Percentiles rank a stretch among this genome's conserved stretches.
These are phyloP conservation scores for Cyrtodaria siliqua DNA, from an alignment of 2,888 invertebrate species.

Conservation along the genomic window DNA sequence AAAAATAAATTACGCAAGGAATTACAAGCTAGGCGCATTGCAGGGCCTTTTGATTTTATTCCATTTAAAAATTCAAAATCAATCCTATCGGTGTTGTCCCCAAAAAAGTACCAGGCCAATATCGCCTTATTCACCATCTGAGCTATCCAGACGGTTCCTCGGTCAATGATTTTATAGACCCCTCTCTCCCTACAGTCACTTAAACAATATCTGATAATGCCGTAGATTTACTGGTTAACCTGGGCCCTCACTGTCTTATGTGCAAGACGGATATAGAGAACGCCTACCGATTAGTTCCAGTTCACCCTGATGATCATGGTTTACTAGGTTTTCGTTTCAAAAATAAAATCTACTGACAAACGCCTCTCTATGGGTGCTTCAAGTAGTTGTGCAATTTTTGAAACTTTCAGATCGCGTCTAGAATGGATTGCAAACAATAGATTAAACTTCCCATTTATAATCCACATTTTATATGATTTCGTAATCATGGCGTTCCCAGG, in stretches of 20 bases:
- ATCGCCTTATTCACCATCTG: slow-evolving; percentile 51
- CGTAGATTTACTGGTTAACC: background rate
- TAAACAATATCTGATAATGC: slow-evolving; percentile 46
- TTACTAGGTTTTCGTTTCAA: slow-evolving; percentile 31
- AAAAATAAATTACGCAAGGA: no score
- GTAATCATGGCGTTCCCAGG: slow-evolving; percentile 9
- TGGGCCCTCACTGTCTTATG: slow-evolving; percentile 17
- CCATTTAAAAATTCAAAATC: slow-evolving; percentile 22
- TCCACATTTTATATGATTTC: slow-evolving; percentile 44
- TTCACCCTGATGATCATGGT: slow-evolving; percentile 38
- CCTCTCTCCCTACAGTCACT: slow-evolving; percentile 13
- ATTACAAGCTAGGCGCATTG: no score
- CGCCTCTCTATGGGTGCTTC: slow-evolving; percentile 39
- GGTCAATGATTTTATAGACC: slow-evolving; percentile 45
- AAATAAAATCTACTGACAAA: slow-evolving; percentile 29
- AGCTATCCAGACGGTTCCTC: slow-evolving; percentile 32
- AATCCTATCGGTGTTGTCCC: slow-evolving; percentile 48
- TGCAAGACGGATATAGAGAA: slow-evolving; percentile 42
- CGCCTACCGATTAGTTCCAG: slow-evolving; percentile 28
- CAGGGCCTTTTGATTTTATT: slow-evolving; percentile 12
- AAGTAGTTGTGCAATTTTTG: slow-evolving; percentile 35
- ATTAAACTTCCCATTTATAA: slow-evolving; percentile 1
- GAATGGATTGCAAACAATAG: slow-evolving; percentile 4
- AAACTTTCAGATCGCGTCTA: slow-evolving; percentile 22
- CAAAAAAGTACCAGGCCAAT: slow-evolving; percentile 38